A percentile compares a stretch with the other conserved stretches of the same genome.
phyloP scores from a whole-genome alignment of 2,888 invertebrate species.

The Caenorhabditis japonica region DNA sequence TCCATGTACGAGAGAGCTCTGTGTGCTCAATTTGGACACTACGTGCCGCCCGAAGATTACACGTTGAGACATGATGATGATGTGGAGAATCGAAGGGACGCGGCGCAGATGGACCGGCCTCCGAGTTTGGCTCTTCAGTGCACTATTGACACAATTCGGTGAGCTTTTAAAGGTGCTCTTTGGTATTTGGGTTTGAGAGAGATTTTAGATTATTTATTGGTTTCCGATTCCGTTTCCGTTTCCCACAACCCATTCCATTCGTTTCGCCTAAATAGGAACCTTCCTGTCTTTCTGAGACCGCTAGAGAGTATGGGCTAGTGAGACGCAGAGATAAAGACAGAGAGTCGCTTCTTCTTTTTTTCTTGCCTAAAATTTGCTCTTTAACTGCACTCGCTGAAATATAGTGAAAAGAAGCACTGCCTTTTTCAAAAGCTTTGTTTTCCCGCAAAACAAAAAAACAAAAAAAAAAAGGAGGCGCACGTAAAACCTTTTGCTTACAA shows the following conservation, averaged over 20 bases:
- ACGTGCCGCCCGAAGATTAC: conserved; percentile 29
- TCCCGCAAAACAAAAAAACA: too few species aligned
- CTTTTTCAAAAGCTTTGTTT: too few species aligned
- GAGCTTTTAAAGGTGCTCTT: not conserved
- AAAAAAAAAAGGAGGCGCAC: too few species aligned
- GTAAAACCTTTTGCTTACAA: not conserved
- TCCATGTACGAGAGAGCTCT: conserved; percentile 51
- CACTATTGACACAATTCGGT: conserved; percentile 47
- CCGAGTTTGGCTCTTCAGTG: conserved; percentile 44
- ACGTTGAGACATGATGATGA: conserved; percentile 12
- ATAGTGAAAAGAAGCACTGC: too few species aligned
- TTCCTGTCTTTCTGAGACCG: not conserved
- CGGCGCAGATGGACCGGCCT: conserved; percentile 15
- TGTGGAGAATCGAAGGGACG: conserved; percentile 7
- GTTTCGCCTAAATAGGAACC: conserved; percentile 14
- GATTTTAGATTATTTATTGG: not conserved
- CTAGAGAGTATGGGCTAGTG: conserved; percentile 6
- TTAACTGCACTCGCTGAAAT: conserved; percentile 14
- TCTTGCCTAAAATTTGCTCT: not conserved
- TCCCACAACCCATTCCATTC: not conserved
- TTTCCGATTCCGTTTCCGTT: not conserved
- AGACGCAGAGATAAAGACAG: conserved; percentile 15
- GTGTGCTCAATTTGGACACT: conserved; percentile 33
- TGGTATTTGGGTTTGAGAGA: too few species aligned
- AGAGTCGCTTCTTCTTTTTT: conserved; percentile 30